Base-by-base conservation (phyloP, 2,113 vertebrate genomes). In the Protobothrops mucrosquamatus region DNA sequence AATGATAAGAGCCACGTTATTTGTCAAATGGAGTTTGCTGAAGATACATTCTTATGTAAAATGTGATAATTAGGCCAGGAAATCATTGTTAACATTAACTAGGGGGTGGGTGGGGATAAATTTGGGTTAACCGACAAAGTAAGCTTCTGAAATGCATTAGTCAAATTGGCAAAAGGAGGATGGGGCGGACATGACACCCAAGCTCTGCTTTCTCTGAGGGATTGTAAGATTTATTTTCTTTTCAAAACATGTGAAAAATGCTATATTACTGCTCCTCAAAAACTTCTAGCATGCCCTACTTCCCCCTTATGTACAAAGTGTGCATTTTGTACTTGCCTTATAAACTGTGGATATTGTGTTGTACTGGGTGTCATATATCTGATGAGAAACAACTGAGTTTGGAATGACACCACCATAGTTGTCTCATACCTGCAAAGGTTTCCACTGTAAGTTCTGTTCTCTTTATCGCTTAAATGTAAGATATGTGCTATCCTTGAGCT, bases 131-230 rank as follows among this genome's bases (percentile, higher is more conserved):
- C 5, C 34, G 14, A 74, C 34, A 69, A 69, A 69, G 5, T 69
- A 74, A 74, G 4, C n/a, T 74, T 74, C n/a, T 74, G 64, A 74
- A 74, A 74, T 74, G 29, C 64, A 15, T 69, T 74, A 34, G 64
- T 34, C 64, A 74, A 74, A 74, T 6, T 34, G 26, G 61, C 29
- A 69, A 69, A n/a, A 69, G 12, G 61, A n/a, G 14, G n/a, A n/a
- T 34, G 4, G 64, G 29, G 64, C 0, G 0, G 29, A 15, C 1
- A 18, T 34, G 6, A n/a, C 2, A 74, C n/a, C 14, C 5, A 74
- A 74, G 12, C n/a, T 34, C 14, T 74, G 0, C 29, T n/a, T 69
- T 29, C 61, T 64, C 26, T n/a, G 61, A n/a, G 4, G n/a, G 69
- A 74, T 34, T 74, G n/a, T 74, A 74, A 34, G n/a, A 34, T n/a